These are phyloP conservation scores for Zophobas atratus DNA, from an alignment of 1,140 invertebrate species.

Conservation along the genomic window DNA sequence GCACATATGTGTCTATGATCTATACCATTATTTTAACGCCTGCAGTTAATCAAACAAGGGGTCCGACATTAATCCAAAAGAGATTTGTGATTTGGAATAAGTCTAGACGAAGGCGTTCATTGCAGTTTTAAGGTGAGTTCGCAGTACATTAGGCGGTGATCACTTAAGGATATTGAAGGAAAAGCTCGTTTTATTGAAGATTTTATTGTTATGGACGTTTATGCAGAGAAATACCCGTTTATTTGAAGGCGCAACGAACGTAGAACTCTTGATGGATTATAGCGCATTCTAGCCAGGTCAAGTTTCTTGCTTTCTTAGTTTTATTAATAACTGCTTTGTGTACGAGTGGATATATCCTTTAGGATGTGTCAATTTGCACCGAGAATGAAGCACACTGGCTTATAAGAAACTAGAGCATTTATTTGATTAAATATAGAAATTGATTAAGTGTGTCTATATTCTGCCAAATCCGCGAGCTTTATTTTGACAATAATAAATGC, in stretches of 20 bases:
- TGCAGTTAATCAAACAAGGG: slow-evolving; percentile 54
- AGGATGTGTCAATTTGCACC: too few relatives aligned
- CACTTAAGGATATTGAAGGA: slow-evolving; percentile 23
- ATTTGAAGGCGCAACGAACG: background rate
- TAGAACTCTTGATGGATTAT: too few relatives aligned
- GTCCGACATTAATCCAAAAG: background rate
- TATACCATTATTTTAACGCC: slow-evolving; percentile 59
- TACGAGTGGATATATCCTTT: too few relatives aligned
- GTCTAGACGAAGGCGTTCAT: background rate
- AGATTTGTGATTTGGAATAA: background rate
- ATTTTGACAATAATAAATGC: too few relatives aligned
- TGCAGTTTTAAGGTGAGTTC: slow-evolving; percentile 31
- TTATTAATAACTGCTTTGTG: too few relatives aligned
- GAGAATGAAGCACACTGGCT: too few relatives aligned
- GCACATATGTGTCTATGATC: slow-evolving; percentile 52
- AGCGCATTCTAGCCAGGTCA: too few relatives aligned
- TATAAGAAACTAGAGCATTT: too few relatives aligned
- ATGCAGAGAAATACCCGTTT: background rate
- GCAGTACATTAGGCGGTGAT: slow-evolving; percentile 25
- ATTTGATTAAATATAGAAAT: too few relatives aligned
- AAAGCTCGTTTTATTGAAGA: slow-evolving; percentile 21
- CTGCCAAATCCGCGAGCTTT: too few relatives aligned
- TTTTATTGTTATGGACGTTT: slow-evolving; percentile 18
- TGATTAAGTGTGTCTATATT: too few relatives aligned
- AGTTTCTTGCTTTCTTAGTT: too few relatives aligned